A percentile compares a stretch with the other conserved stretches of the same genome.
phyloP scores from a whole-genome alignment of 2,888 invertebrate genomes.

The Ferdinandea cuprea region DNA sequence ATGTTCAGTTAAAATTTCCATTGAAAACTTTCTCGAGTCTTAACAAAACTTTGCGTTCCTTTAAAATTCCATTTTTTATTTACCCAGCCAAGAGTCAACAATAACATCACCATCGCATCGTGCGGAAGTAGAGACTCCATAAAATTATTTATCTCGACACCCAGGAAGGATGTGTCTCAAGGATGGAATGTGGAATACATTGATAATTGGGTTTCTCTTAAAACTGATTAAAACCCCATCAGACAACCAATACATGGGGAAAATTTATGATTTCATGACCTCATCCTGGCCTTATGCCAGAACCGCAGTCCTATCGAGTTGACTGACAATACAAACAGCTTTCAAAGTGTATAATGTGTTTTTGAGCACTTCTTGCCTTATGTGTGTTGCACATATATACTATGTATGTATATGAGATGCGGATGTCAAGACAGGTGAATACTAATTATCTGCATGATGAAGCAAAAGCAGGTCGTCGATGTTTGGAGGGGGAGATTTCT shows the following conservation, averaged over 20 bases:
- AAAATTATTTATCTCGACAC: constrained; percentile 4
- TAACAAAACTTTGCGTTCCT: constrained; percentile 4
- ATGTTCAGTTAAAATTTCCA: not conserved
- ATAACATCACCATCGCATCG: not conserved
- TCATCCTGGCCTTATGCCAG: constrained; percentile 47
- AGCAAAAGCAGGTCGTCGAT: constrained; percentile 45
- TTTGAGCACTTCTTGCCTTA: constrained; percentile 19
- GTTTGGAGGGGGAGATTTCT: constrained; percentile 26
- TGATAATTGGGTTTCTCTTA: constrained; percentile 39
- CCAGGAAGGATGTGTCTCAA: not conserved
- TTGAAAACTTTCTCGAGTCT: constrained; percentile 35
- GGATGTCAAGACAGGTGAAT: constrained; percentile 66
- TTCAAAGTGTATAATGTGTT: constrained; percentile 3
- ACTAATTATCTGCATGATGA: constrained; percentile 67
- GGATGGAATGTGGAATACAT: constrained; percentile 14
- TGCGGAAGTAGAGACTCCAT: not conserved
- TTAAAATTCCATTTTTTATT: constrained; percentile 16
- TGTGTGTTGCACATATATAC: constrained; percentile 30
- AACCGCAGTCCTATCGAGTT: not conserved
- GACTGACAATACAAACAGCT: constrained; percentile 6
- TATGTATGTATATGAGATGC: too few relatives aligned
- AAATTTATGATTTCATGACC: constrained; percentile 37
- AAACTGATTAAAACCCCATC: constrained; percentile 59
- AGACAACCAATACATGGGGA: constrained; percentile 9
- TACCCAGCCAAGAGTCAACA: constrained; percentile 9